Conservation (phyloP, 2,888 invertebrate genomes). For the Strigamia crassipes region DNA sequence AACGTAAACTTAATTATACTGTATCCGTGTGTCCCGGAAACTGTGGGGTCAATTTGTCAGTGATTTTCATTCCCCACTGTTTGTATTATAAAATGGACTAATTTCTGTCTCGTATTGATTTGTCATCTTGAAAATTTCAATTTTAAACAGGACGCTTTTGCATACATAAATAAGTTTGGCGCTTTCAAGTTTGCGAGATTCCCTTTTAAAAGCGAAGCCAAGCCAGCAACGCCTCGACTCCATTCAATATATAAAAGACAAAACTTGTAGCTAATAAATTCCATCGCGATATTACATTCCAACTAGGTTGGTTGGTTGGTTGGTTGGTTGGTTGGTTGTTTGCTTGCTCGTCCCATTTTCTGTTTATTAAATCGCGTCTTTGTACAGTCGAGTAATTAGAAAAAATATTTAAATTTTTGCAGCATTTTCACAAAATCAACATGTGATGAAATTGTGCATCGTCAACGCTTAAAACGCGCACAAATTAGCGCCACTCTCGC, state of each 20-base stretch:
- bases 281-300: background rate
- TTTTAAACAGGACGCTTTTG: background rate
- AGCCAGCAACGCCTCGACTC: background rate
- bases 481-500: conserved; percentile 36
- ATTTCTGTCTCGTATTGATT: no score
- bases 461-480: background rate
- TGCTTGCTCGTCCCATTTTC: background rate
- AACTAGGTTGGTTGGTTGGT: background rate
- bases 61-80: no score
- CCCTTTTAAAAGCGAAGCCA: background rate
- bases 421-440: conserved; percentile 13
- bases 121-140: background rate
- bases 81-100: no score
- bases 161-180: conserved; percentile 10
- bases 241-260: background rate
- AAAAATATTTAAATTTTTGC: background rate
- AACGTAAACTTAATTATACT: no score
- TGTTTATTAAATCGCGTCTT: background rate
- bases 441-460: conserved; percentile 12
- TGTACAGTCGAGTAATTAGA: background rate
- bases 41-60: no score
- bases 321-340: background rate
- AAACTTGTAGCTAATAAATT: conserved; percentile 32
- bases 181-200: background rate
- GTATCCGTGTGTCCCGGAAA: no score